These are phyloP conservation scores for Loxodonta africana DNA, from an alignment of 2,113 vertebrate genomes.

Conservation along the genomic window DNA sequence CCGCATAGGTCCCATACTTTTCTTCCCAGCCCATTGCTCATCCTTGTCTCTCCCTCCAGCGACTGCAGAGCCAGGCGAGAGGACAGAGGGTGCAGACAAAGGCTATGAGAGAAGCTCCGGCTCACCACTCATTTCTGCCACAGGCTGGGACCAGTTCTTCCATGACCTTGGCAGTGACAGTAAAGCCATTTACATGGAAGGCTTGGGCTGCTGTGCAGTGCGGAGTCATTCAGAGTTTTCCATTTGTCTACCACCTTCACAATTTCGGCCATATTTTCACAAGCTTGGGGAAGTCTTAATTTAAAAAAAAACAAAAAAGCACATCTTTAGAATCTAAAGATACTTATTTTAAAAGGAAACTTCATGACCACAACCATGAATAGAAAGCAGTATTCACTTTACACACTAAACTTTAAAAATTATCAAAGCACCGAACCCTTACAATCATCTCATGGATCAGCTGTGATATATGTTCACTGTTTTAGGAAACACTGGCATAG, in stretches of 20 bases:
- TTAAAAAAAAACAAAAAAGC: background rate
- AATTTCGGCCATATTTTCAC: background rate
- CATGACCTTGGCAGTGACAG: background rate
- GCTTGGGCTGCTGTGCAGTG: background rate
- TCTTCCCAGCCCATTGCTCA: background rate
- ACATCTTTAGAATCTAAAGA: conserved; percentile 8
- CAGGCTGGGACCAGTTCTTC: background rate
- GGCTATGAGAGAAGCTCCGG: background rate
- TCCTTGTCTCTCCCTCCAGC: background rate
- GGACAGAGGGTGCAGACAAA: accelerated
- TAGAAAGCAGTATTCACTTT: background rate
- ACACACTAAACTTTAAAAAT: background rate
- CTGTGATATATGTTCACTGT: background rate
- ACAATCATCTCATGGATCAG: background rate
- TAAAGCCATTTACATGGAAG: background rate
- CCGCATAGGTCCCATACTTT: background rate
- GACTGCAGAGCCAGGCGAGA: background rate
- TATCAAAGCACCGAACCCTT: background rate
- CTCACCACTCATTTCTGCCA: background rate
- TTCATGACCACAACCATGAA: background rate
- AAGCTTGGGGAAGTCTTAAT: background rate
- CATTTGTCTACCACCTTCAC: background rate
- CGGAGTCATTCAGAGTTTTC: background rate
- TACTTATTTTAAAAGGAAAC: conserved; percentile 19
- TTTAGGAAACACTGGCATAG: background rate